These are phyloP conservation scores for Equus quagga DNA, from an alignment of 2,113 vertebrate species.

Conservation along the genomic window DNA sequence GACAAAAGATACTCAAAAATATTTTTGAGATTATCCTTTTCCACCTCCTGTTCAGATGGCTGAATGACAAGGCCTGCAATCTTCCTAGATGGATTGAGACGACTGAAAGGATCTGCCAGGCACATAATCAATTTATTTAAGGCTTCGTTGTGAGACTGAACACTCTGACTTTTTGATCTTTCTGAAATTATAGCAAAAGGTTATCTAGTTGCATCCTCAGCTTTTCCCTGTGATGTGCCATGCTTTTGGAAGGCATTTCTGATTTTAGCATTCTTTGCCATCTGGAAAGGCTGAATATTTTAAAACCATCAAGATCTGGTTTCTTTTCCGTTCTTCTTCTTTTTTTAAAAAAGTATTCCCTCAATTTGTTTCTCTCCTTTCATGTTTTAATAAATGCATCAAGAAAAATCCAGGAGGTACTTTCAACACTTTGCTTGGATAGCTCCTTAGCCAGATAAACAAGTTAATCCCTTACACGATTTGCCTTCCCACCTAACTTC, in stretches of 20 bases:
- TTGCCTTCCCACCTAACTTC: background rate
- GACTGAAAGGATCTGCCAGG: background rate
- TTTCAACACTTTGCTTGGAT: background rate
- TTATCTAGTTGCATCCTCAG: background rate
- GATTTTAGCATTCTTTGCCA: background rate
- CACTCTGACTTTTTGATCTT: background rate
- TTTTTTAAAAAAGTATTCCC: background rate
- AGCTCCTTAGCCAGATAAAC: background rate
- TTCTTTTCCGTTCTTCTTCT: background rate
- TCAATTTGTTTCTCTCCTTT: background rate
- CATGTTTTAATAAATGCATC: background rate
- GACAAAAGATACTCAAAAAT: background rate
- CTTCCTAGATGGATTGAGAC: background rate
- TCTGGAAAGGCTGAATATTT: background rate
- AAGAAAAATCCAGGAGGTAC: background rate
- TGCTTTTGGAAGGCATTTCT: background rate
- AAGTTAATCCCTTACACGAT: background rate
- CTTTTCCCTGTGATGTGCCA: background rate
- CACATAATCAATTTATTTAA: background rate
- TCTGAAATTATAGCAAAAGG: background rate
- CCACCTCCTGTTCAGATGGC: background rate
- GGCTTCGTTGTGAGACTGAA: background rate
- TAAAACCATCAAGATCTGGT: background rate
- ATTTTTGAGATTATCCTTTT: background rate
- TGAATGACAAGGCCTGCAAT: background rate